Conservation (phyloP, 92 coral and sea anemone species). For the Epizoanthus ramosus region DNA sequence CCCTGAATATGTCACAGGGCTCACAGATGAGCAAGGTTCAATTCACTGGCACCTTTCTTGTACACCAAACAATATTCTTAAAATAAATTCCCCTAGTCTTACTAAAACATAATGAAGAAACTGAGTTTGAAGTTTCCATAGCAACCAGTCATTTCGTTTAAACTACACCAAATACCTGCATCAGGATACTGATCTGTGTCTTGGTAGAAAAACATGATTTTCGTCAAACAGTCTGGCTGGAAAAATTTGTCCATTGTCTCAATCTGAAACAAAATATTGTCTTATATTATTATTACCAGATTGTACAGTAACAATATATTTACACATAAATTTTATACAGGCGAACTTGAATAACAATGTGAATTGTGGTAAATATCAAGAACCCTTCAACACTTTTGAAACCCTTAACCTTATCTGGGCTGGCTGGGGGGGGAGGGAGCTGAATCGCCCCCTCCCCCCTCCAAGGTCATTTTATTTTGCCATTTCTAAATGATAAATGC, state of each 20-base stretch:
- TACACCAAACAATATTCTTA: no score
- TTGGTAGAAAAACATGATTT: conserved; percentile 91
- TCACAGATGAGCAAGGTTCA: no score
- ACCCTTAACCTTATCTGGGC: no score
- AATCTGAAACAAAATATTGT: conserved; percentile 62
- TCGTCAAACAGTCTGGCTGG: conserved; percentile 82
- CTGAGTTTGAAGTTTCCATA: no score
- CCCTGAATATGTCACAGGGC: no score
- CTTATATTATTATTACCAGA: background rate
- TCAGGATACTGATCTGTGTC: conserved; percentile 86
- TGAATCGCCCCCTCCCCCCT: no score
- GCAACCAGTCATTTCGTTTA: background rate
- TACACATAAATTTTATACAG: background rate
- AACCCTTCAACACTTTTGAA: background rate
- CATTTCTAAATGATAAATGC: no score
- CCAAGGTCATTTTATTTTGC: no score
- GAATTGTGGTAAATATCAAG: background rate
- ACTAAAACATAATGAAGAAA: background rate
- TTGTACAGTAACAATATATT: background rate
- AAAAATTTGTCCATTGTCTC: conserved; percentile 93
- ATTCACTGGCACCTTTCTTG: no score
- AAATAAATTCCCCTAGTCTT: background rate
- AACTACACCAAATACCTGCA: conserved; percentile 62
- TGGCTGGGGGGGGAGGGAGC: no score
- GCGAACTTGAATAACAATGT: background rate